Evolutionary conservation across 2,113 vertebrate species (phyloP).

Genomic region (Suncus etruscus): DNA sequence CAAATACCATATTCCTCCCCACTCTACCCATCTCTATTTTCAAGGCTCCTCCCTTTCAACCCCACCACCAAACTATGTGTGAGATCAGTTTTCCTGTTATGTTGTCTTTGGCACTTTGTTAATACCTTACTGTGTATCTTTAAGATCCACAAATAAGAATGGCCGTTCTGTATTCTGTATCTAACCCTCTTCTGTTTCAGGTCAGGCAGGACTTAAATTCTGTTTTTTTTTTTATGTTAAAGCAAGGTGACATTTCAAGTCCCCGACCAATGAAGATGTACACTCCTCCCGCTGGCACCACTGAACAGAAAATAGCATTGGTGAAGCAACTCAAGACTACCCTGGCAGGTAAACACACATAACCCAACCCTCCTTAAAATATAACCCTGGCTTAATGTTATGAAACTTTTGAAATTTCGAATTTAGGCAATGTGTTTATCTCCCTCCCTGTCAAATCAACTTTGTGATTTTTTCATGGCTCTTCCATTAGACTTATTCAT

Average conservation of each 20-base stretch:
- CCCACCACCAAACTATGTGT: too few relatives aligned
- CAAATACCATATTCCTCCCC: too few relatives aligned
- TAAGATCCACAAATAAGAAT: too few relatives aligned
- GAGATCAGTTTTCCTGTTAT: too few relatives aligned
- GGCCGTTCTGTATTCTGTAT: too few relatives aligned
- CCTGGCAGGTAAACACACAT: conserved; percentile 86
- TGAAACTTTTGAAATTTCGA: conserved; percentile 22
- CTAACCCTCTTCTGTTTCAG: neutral
- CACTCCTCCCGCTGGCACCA: conserved; percentile 70
- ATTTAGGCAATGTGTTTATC: neutral
- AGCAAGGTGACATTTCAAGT: conserved; percentile 68
- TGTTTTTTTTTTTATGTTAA: conserved; percentile 77
- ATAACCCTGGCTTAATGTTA: neutral
- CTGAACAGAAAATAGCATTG: conserved; percentile 79
- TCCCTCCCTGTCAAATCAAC: neutral
- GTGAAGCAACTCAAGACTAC: conserved; percentile 70
- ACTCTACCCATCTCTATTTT: too few relatives aligned
- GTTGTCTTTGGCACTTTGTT: too few relatives aligned
- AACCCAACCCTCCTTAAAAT: neutral
- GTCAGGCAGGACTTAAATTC: conserved; percentile 59
- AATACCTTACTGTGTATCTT: too few relatives aligned
- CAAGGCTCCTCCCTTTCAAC: too few relatives aligned
- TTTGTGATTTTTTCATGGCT: conserved; percentile 25
- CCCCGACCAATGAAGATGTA: conserved; percentile 77
- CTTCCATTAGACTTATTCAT: conserved; percentile 6